Evolutionary conservation across 2,113 vertebrate genomes (phyloP).

Genomic region (Anoplopoma fimbria): DNA sequence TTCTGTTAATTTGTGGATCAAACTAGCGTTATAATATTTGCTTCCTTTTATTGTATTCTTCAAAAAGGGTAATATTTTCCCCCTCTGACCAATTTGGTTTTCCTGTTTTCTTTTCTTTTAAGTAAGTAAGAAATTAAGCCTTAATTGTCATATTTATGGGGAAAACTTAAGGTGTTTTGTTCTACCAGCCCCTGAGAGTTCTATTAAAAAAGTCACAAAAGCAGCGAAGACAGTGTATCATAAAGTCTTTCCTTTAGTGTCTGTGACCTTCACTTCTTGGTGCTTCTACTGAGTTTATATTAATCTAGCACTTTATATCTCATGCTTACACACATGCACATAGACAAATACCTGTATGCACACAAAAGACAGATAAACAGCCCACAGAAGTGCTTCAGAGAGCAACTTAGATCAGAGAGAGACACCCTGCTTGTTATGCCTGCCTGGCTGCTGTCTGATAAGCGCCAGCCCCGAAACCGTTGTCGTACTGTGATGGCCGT

Average conservation of each 20-base stretch:
- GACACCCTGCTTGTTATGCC: conserved; percentile 40
- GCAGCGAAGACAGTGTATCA: conserved; percentile 10
- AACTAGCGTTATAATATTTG: neutral
- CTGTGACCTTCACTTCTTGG: conserved; percentile 64
- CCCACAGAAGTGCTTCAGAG: conserved; percentile 49
- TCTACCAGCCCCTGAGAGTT: conserved; percentile 1
- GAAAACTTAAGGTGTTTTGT: neutral
- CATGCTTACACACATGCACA: conserved; percentile 12
- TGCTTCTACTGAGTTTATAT: conserved; percentile 21
- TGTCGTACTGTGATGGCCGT: conserved; percentile 24
- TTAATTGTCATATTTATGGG: neutral
- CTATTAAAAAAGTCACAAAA: conserved; percentile 19
- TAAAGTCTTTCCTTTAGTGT: conserved; percentile 30
- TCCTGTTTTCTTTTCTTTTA: neutral
- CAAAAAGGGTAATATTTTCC: neutral
- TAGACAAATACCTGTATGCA: conserved; percentile 4
- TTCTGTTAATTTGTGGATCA: neutral
- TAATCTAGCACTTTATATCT: conserved; percentile 49
- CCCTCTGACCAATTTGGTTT: neutral
- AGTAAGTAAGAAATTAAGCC: neutral
- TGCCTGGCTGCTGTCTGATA: conserved; percentile 70
- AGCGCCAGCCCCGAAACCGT: conserved; percentile 42
- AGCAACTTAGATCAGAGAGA: conserved; percentile 51
- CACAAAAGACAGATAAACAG: neutral
- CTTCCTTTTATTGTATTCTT: no score